Conservation (phyloP, 2,113 vertebrate species). For the Hyperoodon ampullatus region DNA sequence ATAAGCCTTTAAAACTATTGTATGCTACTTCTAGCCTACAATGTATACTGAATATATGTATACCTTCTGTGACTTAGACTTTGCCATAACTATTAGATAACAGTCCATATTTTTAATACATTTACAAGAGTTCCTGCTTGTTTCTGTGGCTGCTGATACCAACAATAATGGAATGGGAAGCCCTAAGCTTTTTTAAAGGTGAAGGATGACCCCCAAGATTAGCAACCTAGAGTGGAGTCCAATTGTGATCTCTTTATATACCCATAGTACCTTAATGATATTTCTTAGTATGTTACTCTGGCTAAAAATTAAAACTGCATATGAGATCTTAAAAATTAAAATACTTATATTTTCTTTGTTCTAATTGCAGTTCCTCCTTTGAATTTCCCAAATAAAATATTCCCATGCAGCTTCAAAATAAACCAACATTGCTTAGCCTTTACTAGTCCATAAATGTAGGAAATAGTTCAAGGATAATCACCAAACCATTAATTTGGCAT, state of each 20-base stretch:
- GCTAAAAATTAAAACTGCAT: conserved; percentile 35
- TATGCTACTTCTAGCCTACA: not conserved
- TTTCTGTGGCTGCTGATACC: not conserved
- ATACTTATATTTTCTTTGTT: conserved; percentile 23
- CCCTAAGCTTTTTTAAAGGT: not conserved
- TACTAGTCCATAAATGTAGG: not conserved
- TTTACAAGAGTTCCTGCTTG: not conserved
- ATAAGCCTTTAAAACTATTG: not conserved
- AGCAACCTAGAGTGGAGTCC: not conserved
- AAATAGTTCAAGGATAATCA: not conserved
- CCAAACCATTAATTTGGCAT: not conserved
- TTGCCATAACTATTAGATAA: not conserved
- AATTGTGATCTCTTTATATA: not conserved
- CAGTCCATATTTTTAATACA: not conserved
- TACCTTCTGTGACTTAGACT: not conserved
- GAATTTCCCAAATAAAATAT: not conserved
- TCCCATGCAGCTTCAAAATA: not conserved
- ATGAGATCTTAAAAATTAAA: conserved; percentile 47
- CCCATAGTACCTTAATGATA: not conserved
- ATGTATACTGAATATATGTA: not conserved
- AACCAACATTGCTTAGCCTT: not conserved
- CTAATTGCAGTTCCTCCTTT: conserved; percentile 11
- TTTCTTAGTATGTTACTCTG: not conserved
- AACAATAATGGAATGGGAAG: not conserved
- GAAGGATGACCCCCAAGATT: not conserved